Evolutionary conservation across 2,797 vertebrate species (phyloP).

Genomic region (Sebastes vulpes): DNA sequence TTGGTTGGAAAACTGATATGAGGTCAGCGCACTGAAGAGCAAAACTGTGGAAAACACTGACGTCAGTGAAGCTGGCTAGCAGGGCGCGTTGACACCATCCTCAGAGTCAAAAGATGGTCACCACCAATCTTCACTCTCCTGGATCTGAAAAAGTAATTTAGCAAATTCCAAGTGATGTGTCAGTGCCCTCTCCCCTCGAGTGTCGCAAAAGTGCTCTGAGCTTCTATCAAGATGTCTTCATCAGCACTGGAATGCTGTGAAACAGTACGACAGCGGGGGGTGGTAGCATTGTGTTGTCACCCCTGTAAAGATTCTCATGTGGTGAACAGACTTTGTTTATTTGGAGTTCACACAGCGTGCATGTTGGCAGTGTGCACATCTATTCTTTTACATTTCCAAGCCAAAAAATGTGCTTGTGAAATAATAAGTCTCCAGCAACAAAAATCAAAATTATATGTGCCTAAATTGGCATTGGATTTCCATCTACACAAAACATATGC

Average conservation of each 20-base stretch:
- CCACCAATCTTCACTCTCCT: not conserved
- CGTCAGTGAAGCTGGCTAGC: constrained; percentile 17
- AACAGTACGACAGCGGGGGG: not conserved
- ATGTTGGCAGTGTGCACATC: constrained; percentile 2
- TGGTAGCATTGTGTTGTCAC: not conserved
- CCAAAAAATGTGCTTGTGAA: constrained; percentile 5
- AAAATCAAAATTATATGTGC: not conserved
- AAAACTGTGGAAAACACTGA: constrained; percentile 54
- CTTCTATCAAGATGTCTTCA: constrained; percentile 42
- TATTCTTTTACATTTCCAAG: constrained; percentile 10
- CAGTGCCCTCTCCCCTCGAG: constrained; percentile 10
- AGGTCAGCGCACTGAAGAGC: constrained; percentile 33
- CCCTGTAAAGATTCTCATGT: constrained; percentile 50
- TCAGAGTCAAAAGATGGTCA: constrained; percentile 19
- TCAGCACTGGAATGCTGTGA: constrained; percentile 27
- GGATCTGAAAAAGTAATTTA: constrained; percentile 21
- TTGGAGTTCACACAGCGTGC: constrained; percentile 19
- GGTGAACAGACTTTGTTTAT: constrained; percentile 55
- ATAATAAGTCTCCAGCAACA: constrained; percentile 1
- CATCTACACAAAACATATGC: not conserved
- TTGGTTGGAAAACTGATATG: constrained; percentile 30
- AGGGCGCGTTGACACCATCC: not conserved
- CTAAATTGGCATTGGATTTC: not conserved
- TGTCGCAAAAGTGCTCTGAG: constrained; percentile 21
- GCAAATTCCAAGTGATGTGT: constrained; percentile 15